Base-by-base conservation (phyloP, 2,888 invertebrate species). In the Dolomedes plantarius region DNA sequence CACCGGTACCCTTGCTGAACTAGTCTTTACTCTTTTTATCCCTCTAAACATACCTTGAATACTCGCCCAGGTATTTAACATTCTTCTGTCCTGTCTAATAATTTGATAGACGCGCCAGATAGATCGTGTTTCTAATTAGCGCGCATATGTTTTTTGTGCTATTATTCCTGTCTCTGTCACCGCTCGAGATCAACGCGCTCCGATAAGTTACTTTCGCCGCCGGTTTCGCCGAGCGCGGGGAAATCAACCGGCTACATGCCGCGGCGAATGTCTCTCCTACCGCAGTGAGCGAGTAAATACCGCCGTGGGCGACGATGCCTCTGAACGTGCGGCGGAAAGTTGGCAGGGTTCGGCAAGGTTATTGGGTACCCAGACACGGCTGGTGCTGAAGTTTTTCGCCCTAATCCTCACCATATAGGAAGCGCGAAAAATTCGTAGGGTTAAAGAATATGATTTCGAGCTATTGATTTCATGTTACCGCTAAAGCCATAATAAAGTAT, bases 71-170 rank as follows among this genome's bases (percentile, higher is more conserved):
- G 56, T 56, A 56, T 56, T 56, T 56, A 56, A 56, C 56, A 56
- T 56, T 56, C 56, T 16, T 56, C 19, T 5, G 16, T 56, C 23
- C 3, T 56, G 56, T 78, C 71, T 71, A 64, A 71, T 78, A 64
- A 71, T 39, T 64, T 62, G 71, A 71, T 41, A 29, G 65, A 29
- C 65, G 29, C 65, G n/a, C 16, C 16, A 29, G n/a, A 56, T 23
- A 56, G 56, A 41, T 29, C 78, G 69, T 16, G 62, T 62, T 31
- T 39, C 71, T 64, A 71, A 78, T 78, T 78, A 78, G 64, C 41
- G 3, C 16, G 56, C 56, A 56, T 23, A 23, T 23, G 7, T 56
- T 56, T 56, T 23, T 56, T 56, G 13, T 56, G n/a, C 16, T 16
- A 9, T 16, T 46, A 3, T 23, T 23, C 2, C 16, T 46, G 46